Conservation (phyloP, 2,797 vertebrate species). For the Argya squamiceps region DNA sequence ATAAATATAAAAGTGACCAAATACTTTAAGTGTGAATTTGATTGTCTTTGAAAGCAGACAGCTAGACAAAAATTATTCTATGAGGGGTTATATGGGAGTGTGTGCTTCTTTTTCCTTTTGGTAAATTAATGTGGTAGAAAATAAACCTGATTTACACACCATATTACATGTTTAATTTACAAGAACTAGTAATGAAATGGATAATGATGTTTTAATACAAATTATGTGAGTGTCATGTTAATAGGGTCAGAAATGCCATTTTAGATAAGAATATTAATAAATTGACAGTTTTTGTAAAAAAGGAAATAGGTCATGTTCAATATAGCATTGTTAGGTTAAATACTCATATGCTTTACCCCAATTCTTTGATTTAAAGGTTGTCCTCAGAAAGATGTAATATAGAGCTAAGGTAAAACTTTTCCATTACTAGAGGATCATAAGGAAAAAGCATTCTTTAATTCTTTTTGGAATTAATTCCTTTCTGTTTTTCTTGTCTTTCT, state of each 20-base stretch:
- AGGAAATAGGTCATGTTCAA: not conserved
- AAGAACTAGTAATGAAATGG: not conserved
- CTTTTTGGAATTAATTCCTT: not conserved
- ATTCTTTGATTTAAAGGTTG: not conserved
- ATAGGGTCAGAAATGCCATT: not conserved
- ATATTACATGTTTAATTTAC: not conserved
- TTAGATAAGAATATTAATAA: not conserved
- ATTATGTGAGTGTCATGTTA: not conserved
- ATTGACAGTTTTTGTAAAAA: not conserved
- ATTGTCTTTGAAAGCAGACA: not conserved
- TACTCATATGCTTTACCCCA: not conserved
- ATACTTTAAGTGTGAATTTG: not conserved
- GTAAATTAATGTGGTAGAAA: not conserved
- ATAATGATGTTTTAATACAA: not conserved
- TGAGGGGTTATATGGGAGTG: not conserved
- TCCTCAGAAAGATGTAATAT: not conserved
- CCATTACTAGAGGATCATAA: not conserved
- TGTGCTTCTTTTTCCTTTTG: not conserved
- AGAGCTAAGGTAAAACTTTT: not conserved
- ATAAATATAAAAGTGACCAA: not conserved
- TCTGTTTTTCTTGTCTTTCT: not conserved
- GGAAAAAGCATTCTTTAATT: not conserved
- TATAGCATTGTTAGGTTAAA: not conserved
- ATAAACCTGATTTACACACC: not conserved
- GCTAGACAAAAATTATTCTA: not conserved